A percentile compares a stretch with the other conserved stretches of the same genome.
Evolutionary conservation across 2,113 vertebrate species (phyloP).

Genomic region (Anhinga anhinga): DNA sequence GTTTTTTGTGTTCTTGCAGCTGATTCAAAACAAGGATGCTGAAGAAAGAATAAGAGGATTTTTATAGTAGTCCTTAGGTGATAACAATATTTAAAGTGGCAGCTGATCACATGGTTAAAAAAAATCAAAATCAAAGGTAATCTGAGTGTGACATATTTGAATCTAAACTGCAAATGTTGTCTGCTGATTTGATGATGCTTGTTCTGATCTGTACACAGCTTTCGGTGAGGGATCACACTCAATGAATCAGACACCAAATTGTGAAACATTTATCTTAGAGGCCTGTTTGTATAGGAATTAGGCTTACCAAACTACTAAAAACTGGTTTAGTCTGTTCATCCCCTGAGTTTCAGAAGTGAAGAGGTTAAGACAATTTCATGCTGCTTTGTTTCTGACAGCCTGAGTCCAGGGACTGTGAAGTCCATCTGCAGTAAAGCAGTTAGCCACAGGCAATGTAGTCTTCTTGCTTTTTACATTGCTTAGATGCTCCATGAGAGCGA

Average conservation of each 20-base stretch:
- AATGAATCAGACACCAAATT: slow-evolving; percentile 2
- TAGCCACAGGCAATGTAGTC: slow-evolving; percentile 15
- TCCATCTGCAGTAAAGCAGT: slow-evolving; percentile 28
- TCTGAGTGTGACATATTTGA: neutral
- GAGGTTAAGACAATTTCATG: neutral
- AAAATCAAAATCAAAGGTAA: neutral
- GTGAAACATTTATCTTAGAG: neutral
- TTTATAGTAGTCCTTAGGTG: neutral
- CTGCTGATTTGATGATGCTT: neutral
- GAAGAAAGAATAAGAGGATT: neutral
- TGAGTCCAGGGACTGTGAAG: slow-evolving; percentile 8
- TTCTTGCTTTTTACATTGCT: neutral
- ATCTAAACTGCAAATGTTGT: slow-evolving; percentile 26
- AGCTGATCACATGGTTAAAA: neutral
- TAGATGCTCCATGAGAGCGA: neutral
- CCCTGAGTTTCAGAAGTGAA: neutral
- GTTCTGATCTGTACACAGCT: neutral
- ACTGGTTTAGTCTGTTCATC: neutral
- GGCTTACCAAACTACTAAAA: neutral
- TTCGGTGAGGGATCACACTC: slow-evolving; percentile 25
- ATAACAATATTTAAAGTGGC: neutral
- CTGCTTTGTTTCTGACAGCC: slow-evolving; percentile 20
- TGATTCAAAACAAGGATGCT: neutral
- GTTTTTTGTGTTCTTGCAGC: neutral
- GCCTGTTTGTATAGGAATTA: neutral